phyloP scores from a whole-genome alignment of 30 jellyfish, hydroid and myxozoan genomes.

The Aurelia aurita complex sp. Pacific region DNA sequence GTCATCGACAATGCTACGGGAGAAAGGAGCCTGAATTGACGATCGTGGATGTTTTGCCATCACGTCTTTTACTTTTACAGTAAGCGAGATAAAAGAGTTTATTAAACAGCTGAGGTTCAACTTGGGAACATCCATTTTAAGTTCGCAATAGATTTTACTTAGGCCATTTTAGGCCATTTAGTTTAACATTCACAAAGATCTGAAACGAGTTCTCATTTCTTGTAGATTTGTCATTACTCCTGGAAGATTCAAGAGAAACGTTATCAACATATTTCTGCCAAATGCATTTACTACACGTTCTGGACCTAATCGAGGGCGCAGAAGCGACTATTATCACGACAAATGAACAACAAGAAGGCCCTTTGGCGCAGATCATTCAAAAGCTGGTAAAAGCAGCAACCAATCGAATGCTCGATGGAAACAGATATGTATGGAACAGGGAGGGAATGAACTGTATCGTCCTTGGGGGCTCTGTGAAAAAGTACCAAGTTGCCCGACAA shows the following conservation, averaged over 20 bases:
- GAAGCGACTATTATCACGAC: slow-evolving; percentile 81
- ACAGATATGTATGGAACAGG: slow-evolving; percentile 77
- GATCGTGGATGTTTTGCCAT: no score
- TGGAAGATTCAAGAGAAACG: slow-evolving; percentile 53
- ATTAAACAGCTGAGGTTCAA: no score
- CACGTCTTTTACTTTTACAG: no score
- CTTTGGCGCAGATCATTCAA: slow-evolving; percentile 70
- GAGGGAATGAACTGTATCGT: slow-evolving; percentile 84
- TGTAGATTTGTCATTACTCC: slow-evolving; percentile 62
- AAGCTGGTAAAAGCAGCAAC: slow-evolving; percentile 49
- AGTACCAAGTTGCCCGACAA: slow-evolving; percentile 77
- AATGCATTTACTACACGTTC: slow-evolving; percentile 60
- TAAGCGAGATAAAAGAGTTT: no score
- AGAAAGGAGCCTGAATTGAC: no score
- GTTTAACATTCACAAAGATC: no score
- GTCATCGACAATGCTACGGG: no score
- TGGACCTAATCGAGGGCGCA: slow-evolving; percentile 74
- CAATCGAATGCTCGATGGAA: slow-evolving; percentile 58
- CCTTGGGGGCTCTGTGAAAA: slow-evolving; percentile 84
- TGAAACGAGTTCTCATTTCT: not conserved
- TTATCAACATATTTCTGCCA: slow-evolving; percentile 46
- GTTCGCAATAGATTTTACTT: no score
- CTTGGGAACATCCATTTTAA: no score
- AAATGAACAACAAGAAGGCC: slow-evolving; percentile 68
- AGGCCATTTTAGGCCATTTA: no score